Conservation (phyloP, 2,797 vertebrate species). For the Anguilla megastoma region DNA sequence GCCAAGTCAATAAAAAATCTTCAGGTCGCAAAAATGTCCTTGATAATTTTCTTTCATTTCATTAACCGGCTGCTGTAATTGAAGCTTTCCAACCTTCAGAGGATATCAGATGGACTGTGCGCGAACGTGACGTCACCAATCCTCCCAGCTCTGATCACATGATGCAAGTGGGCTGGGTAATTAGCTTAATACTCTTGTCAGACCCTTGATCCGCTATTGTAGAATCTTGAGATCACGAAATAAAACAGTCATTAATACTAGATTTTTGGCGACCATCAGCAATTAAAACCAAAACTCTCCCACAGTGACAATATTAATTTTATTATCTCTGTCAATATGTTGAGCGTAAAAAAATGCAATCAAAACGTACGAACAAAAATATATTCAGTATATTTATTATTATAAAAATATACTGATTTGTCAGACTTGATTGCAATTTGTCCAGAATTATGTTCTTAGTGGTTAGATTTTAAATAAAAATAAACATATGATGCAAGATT, state of each 20-base stretch:
- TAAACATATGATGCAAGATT: too few species aligned
- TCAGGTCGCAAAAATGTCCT: neutral
- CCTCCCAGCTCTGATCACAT: neutral
- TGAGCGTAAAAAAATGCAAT: too few species aligned
- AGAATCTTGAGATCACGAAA: neutral
- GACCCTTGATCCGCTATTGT: neutral
- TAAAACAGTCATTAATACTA: neutral
- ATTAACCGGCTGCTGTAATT: slow-evolving; percentile 19
- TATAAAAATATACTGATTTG: too few species aligned
- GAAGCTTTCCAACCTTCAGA: slow-evolving; percentile 24
- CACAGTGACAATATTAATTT: neutral
- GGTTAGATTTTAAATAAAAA: too few species aligned
- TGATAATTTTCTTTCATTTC: neutral
- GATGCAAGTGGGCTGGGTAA: neutral
- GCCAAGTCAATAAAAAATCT: neutral
- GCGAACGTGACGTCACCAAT: slow-evolving; percentile 37
- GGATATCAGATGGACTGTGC: slow-evolving; percentile 21
- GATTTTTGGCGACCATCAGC: neutral
- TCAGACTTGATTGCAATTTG: too few species aligned
- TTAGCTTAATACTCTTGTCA: neutral
- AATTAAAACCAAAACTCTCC: neutral
- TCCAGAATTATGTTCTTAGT: too few species aligned
- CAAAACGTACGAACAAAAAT: too few species aligned
- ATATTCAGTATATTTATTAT: too few species aligned
- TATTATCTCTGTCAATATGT: neutral